Evolutionary conservation across 2,888 invertebrate species (phyloP).

Genomic region (Hydraecia micacea): DNA sequence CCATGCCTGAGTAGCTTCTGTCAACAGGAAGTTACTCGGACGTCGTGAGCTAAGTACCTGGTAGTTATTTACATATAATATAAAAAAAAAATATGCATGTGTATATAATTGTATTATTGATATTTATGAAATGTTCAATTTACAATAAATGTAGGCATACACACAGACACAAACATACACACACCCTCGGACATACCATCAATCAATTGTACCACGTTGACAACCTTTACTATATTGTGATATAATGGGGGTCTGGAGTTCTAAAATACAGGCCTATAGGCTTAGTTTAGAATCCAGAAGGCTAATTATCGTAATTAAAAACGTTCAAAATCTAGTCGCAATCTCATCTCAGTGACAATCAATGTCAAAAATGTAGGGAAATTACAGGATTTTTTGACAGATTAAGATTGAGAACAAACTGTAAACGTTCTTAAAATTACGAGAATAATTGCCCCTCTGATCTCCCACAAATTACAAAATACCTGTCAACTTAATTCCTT

Average conservation of each 20-base stretch:
- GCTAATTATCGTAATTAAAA: background rate
- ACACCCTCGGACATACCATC: background rate
- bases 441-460: background rate
- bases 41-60: no score
- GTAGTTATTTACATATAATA: no score
- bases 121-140: background rate
- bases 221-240: background rate
- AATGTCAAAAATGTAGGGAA: background rate
- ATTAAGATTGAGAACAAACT: background rate
- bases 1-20: no score
- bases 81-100: no score
- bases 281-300: background rate
- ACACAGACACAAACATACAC: background rate
- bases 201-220: background rate
- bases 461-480: background rate
- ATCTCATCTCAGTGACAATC: background rate
- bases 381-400: accelerated
- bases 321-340: background rate
- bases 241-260: background rate
- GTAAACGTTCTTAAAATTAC: background rate
- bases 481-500: background rate
- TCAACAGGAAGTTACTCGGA: no score
- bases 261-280: background rate
- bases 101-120: background rate
- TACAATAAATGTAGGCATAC: no score